Evolutionary conservation across 2,797 vertebrate species (phyloP), one percentile per base, ranked within the genome.

Genomic region (Phoebastria nigripes): DNA sequence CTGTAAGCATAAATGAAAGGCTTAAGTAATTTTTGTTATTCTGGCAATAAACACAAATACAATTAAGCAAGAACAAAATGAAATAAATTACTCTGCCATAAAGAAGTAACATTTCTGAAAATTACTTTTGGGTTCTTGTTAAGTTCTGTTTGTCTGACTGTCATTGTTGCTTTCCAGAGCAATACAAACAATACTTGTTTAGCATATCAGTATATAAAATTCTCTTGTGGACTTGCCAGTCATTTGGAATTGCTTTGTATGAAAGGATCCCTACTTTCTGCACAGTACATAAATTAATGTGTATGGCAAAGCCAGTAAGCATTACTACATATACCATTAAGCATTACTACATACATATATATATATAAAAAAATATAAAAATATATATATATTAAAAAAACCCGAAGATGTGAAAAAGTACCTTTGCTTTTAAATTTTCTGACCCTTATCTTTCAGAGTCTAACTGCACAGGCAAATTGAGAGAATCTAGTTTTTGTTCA

Each of bases 41-140:
- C 82, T 81, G 46, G 18, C 76, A 70, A 78, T 78, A 90, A 94
- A 82, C 87, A 86, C 25, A 84, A 94, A 85, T 31, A 93, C 41
- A 95, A 93, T 93, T 91, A 95, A 91, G 87, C 52, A 91, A 72
- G 69, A 94, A 91, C 69, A 85, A 93, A 95, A 85, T 55, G 33
- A 91, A 93, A 85, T 37, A 90, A 94, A 94, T 88, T 91, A 66
- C 55, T 46, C 12, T 44, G 44, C 33, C 69, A 78, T 67, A 95
- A 81, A 91, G 37, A 70, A 86, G 69, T 29, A 69, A 80, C 39
- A 91, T 80, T 91, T 82, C 82, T 90, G 49, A 74, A 94, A 91
- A 95, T 66, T 73, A 95, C 78, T 89, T 87, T 18, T 77, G 46
- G 15, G 21, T 66, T 92, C 89, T 62, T 89, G 84, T 37, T 37